Evolutionary conservation across 1,140 invertebrate genomes (phyloP).

Genomic region (Tenebrio molitor): DNA sequence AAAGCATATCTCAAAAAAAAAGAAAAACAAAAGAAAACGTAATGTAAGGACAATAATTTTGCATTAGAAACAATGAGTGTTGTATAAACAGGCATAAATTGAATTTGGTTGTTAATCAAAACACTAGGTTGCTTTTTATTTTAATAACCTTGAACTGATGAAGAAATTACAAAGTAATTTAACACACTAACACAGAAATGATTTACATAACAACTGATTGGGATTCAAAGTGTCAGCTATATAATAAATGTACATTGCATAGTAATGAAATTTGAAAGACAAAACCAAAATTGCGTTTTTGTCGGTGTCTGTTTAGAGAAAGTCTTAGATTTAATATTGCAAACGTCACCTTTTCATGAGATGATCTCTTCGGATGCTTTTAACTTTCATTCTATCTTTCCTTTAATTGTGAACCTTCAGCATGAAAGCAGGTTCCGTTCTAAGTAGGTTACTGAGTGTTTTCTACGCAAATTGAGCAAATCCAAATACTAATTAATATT

Average conservation of each 20-base stretch:
- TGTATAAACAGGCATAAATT: too few species aligned
- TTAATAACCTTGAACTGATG: conserved; percentile 34
- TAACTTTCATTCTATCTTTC: background rate
- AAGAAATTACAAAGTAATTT: conserved; percentile 36
- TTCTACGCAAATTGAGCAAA: too few species aligned
- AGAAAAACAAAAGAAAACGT: too few species aligned
- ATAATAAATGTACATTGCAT: background rate
- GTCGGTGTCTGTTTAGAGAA: too few species aligned
- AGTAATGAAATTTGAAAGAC: background rate
- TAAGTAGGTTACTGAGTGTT: conserved; percentile 17
- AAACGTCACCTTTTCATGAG: background rate
- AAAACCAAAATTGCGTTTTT: conserved; percentile 3
- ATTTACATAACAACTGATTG: conserved; percentile 27
- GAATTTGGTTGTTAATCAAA: conserved; percentile 16
- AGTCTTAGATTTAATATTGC: too few species aligned
- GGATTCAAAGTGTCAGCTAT: conserved; percentile 13
- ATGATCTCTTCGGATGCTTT: conserved; percentile 1
- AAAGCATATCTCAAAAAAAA: too few species aligned
- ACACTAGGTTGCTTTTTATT: conserved; percentile 12
- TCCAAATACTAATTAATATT: too few species aligned
- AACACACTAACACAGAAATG: conserved; percentile 27
- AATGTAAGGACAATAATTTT: conserved; percentile 9
- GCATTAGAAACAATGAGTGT: too few species aligned
- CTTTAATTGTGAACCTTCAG: background rate
- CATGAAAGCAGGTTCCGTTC: conserved; percentile 31